These are phyloP conservation scores for Andrena flavipes DNA, from an alignment of 2,888 invertebrate genomes.

Conservation along the genomic window DNA sequence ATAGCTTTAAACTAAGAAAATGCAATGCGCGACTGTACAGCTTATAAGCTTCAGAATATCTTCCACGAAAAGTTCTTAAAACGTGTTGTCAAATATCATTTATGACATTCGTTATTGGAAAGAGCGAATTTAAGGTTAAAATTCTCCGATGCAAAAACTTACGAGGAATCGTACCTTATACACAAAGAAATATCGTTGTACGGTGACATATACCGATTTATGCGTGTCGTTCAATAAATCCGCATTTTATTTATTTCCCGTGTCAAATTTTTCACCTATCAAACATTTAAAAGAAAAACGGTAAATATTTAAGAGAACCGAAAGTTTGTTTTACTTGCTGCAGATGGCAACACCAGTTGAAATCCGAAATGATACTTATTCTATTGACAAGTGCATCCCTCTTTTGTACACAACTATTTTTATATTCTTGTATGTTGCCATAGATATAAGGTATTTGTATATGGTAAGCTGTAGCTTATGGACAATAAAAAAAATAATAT, in stretches of 20 bases:
- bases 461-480: no score
- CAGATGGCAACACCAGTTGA: conserved; percentile 58
- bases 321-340: conserved; percentile 30
- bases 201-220: conserved; percentile 1
- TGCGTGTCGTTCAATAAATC: conserved; percentile 17
- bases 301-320: conserved; percentile 56
- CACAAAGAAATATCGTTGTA: conserved; percentile 10
- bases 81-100: conserved; percentile 27
- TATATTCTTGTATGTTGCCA: no score
- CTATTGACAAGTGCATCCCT: no score
- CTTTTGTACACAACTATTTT: no score
- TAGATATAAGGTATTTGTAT: no score
- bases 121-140: conserved; percentile 54
- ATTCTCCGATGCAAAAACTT: background rate
- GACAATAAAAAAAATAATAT: no score
- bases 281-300: conserved; percentile 56
- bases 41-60: background rate
- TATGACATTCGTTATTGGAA: conserved; percentile 28
- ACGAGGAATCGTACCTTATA: conserved; percentile 34
- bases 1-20: background rate
- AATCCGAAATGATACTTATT: background rate
- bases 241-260: conserved; percentile 33
- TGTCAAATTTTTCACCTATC: conserved; percentile 28
- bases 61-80: background rate
- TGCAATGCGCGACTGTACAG: background rate